Percentiles rank a stretch among this genome's conserved stretches.
These are phyloP conservation scores for Macrobrachium rosenbergii DNA, from an alignment of 1,140 invertebrate species.

Conservation along the genomic window DNA sequence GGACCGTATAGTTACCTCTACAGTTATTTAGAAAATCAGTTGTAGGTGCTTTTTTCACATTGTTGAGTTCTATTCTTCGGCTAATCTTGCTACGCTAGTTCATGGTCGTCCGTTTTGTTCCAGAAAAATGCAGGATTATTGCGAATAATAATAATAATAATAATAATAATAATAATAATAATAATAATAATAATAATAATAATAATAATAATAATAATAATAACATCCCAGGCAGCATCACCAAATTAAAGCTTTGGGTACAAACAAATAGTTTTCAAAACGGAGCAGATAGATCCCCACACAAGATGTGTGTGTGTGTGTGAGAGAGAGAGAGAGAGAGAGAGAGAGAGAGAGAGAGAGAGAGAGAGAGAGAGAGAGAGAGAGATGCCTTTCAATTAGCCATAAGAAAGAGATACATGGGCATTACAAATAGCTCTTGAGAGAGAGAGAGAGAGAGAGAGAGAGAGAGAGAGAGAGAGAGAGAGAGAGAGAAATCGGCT, in stretches of 20 bases:
- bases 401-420: background rate
- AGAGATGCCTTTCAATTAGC: background rate
- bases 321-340: background rate
- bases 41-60: too few species aligned
- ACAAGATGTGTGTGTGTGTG: background rate
- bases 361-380: conserved; percentile 40
- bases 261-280: too few species aligned
- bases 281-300: too few species aligned
- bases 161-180: conserved; percentile 7
- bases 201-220: conserved; percentile 7
- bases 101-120: too few species aligned
- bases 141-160: background rate
- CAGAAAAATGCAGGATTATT: too few species aligned
- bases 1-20: too few species aligned
- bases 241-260: too few species aligned
- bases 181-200: conserved; percentile 19
- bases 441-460: conserved; percentile 22
- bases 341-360: conserved; percentile 30
- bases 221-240: background rate
- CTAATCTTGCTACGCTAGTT: too few species aligned
- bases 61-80: too few species aligned
- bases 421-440: background rate
- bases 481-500: conserved; percentile 20
- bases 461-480: conserved; percentile 41
- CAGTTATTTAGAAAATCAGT: too few species aligned